These are phyloP conservation scores for Chelonia mydas DNA, from an alignment of 2,797 vertebrate genomes.

Conservation along the genomic window DNA sequence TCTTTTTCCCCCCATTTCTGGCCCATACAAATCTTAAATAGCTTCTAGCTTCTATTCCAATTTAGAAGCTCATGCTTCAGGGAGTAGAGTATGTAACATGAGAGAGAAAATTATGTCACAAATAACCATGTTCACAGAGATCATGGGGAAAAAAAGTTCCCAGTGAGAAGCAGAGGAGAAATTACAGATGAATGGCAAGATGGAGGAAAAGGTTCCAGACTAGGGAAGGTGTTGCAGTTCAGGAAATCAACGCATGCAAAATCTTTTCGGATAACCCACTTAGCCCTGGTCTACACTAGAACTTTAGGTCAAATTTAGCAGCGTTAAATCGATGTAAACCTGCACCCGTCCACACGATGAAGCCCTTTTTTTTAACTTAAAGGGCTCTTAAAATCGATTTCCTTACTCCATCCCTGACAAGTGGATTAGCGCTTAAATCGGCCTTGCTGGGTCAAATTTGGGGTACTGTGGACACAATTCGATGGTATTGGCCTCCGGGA, in stretches of 20 bases:
- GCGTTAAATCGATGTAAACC: no score
- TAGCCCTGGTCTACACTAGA: no score
- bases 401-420: no score
- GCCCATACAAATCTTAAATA: background rate
- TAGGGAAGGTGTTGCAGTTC: background rate
- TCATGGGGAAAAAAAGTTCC: background rate
- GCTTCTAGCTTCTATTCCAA: background rate
- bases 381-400: no score
- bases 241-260: background rate
- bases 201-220: background rate
- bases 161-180: background rate
- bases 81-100: background rate
- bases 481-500: no score
- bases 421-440: no score
- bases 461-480: no score
- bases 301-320: no score
- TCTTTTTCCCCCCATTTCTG: background rate
- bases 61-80: background rate
- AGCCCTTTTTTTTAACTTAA: no score
- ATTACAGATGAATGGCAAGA: background rate
- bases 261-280: background rate
- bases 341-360: no score
- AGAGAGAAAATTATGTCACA: background rate
- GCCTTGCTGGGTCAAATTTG: no score
- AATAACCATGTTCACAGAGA: background rate